Evolutionary conservation across 2,888 invertebrate species (phyloP).

Genomic region (Gordius sp.): DNA sequence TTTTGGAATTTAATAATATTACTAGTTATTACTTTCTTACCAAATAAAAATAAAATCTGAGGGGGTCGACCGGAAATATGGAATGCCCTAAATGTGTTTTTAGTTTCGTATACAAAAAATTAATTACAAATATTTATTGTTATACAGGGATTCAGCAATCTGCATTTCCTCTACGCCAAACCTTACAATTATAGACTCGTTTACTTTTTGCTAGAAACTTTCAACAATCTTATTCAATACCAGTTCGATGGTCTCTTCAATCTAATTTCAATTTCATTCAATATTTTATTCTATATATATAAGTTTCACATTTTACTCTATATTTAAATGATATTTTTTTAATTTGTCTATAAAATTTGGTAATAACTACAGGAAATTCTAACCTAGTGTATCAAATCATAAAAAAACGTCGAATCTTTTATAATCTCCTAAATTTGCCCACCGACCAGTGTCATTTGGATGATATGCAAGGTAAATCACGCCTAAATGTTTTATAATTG

Average conservation of each 20-base stretch:
- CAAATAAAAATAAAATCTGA: no score
- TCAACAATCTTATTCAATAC: conserved; percentile 97
- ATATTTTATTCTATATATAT: neutral
- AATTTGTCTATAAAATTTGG: neutral
- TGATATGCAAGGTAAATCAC: conserved; percentile 28
- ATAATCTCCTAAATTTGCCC: conserved; percentile 79
- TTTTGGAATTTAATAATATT: no score
- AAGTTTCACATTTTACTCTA: conserved; percentile 13
- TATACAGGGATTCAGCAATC: conserved; percentile 92
- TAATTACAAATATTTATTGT: conserved; percentile 94
- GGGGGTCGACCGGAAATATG: no score
- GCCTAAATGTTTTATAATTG: no score
- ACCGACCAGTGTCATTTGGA: conserved; percentile 61
- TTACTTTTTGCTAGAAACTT: conserved; percentile 88
- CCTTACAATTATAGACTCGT: conserved; percentile 90
- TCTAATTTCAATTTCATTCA: conserved; percentile 13
- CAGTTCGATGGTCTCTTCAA: conserved; percentile 80
- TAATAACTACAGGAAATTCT: conserved; percentile 46
- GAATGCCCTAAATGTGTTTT: conserved; percentile 25
- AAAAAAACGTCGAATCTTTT: conserved; percentile 86
- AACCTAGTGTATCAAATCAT: conserved; percentile 96
- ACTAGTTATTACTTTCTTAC: no score
- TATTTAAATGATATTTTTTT: conserved; percentile 17
- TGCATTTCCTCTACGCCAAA: conserved; percentile 89
- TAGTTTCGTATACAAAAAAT: conserved; percentile 90